Conservation (phyloP, 2,797 vertebrate genomes). For the Chelon labrosus region DNA sequence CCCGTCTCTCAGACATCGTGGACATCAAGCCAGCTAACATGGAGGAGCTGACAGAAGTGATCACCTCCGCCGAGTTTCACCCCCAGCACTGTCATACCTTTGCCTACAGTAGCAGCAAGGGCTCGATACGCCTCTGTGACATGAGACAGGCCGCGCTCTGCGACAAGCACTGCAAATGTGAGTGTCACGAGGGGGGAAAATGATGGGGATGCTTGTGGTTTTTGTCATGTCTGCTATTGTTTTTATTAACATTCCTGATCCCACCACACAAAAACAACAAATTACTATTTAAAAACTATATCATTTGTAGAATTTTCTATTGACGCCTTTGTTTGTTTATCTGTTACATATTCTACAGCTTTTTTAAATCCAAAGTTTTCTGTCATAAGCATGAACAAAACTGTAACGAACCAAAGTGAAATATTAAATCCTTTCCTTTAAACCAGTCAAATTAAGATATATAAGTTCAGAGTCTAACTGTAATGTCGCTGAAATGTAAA, state of each 20-base stretch:
- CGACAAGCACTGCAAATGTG: slow-evolving; percentile 96
- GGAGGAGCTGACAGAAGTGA: slow-evolving; percentile 99
- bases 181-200: slow-evolving; percentile 71
- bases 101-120: slow-evolving; percentile 99
- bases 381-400: neutral
- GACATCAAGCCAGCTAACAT: slow-evolving; percentile 99
- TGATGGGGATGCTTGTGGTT: neutral
- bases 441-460: too few species aligned
- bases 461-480: too few species aligned
- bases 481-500: too few species aligned
- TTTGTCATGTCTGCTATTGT: neutral
- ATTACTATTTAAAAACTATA: neutral
- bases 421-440: too few species aligned
- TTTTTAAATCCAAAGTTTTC: neutral
- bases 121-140: slow-evolving; percentile 97
- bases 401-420: neutral
- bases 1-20: slow-evolving; percentile 90
- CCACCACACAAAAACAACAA: neutral
- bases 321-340: neutral
- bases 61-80: slow-evolving; percentile 97
- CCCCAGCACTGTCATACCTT: slow-evolving; percentile 98
- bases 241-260: neutral
- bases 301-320: neutral
- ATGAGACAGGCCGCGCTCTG: slow-evolving; percentile 95
- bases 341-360: neutral